phyloP scores from a whole-genome alignment of 2,113 vertebrate species.

The Jaculus jaculus region DNA sequence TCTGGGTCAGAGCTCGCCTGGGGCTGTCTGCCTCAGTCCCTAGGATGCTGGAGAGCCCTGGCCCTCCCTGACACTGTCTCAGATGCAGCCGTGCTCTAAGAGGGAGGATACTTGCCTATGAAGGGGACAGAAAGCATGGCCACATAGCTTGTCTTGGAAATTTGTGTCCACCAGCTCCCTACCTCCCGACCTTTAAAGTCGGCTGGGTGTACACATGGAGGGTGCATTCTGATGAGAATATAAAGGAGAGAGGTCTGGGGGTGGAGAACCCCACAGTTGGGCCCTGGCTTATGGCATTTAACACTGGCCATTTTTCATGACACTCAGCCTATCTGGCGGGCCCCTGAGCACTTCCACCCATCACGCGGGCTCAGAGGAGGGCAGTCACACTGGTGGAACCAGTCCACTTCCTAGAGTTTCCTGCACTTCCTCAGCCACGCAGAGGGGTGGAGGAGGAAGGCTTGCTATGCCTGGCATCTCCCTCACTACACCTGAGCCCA shows the following conservation, averaged over 20 bases:
- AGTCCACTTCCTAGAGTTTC: conserved; percentile 45
- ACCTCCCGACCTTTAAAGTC: not conserved
- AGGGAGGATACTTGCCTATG: not conserved
- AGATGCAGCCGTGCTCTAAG: not conserved
- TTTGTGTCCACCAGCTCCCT: not conserved
- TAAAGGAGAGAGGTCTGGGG: no score
- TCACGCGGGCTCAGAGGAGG: not conserved
- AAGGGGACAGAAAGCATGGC: not conserved
- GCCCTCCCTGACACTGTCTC: not conserved
- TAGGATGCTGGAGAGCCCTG: not conserved
- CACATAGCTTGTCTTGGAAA: not conserved
- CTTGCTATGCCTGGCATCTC: not conserved
- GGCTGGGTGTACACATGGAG: accelerated
- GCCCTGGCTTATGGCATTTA: not conserved
- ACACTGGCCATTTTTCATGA: not conserved
- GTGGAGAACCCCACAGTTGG: not conserved
- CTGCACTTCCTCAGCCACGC: not conserved
- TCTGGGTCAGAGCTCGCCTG: not conserved
- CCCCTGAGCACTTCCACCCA: not conserved
- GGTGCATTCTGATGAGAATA: not conserved
- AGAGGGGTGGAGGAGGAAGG: not conserved
- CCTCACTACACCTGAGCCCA: not conserved
- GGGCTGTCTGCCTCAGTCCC: not conserved
- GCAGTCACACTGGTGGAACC: not conserved
- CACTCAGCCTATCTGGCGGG: not conserved